Percentiles rank a stretch among this genome's conserved stretches.
Conservation (phyloP, 2,888 invertebrate species). For the Tholera decimalis region DNA sequence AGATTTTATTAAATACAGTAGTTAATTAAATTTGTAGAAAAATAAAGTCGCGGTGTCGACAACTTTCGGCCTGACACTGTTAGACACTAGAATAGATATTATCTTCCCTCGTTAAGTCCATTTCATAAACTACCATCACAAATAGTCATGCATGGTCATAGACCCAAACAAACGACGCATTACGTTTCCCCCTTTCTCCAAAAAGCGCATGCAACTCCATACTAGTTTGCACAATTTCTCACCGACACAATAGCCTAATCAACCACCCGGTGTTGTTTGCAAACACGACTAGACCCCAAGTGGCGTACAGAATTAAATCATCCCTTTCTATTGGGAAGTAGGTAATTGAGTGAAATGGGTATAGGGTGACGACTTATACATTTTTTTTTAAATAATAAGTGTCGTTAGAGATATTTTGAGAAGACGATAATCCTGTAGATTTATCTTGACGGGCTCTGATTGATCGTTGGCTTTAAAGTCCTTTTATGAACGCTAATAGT, state of each 20-base stretch:
- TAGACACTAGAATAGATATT: not conserved
- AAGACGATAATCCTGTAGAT: slow-evolving; percentile 19
- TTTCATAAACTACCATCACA: not conserved
- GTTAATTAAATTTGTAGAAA: too few relatives aligned
- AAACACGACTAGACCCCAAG: slow-evolving; percentile 76
- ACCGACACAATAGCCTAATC: slow-evolving; percentile 83
- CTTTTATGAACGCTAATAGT: not conserved
- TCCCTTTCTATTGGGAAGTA: slow-evolving; percentile 50
- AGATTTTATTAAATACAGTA: too few relatives aligned
- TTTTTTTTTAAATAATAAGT: slow-evolving; percentile 5
- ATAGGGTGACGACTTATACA: slow-evolving; percentile 10
- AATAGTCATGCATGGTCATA: slow-evolving; percentile 35
- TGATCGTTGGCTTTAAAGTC: slow-evolving; percentile 5
- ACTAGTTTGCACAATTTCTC: slow-evolving; percentile 53
- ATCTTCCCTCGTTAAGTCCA: not conserved
- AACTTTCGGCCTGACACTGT: too few relatives aligned
- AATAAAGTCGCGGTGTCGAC: too few relatives aligned
- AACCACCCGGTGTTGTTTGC: slow-evolving; percentile 84
- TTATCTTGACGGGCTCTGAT: slow-evolving; percentile 12
- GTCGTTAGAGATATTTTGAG: slow-evolving; percentile 16
- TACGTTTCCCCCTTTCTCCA: slow-evolving; percentile 36
- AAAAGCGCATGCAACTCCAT: slow-evolving; percentile 52
- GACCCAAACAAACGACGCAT: slow-evolving; percentile 16
- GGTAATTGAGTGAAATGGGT: slow-evolving; percentile 46
- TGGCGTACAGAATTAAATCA: slow-evolving; percentile 70